Percentiles rank a stretch among this genome's conserved stretches.
Conservation (phyloP, 2,888 invertebrate genomes). For the Scotopteryx bipunctaria region DNA sequence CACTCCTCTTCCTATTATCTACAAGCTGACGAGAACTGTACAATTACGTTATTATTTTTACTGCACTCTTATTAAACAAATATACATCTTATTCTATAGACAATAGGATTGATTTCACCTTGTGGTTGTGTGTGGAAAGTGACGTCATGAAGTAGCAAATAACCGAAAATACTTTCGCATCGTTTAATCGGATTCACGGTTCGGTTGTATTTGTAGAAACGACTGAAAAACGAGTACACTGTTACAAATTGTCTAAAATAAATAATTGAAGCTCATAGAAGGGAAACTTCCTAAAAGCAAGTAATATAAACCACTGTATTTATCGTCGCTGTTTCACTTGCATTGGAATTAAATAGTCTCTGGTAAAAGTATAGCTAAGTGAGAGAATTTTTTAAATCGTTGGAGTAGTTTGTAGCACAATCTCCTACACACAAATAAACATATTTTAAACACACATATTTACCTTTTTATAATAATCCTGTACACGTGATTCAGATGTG, state of each 20-base stretch:
- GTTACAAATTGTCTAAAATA: not conserved
- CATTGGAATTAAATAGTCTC: too few species aligned
- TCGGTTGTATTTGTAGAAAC: not conserved
- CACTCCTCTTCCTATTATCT: constrained; percentile 24
- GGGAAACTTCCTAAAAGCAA: not conserved
- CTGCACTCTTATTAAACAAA: not conserved
- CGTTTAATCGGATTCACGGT: constrained; percentile 5
- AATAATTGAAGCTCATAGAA: not conserved
- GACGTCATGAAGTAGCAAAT: too few species aligned
- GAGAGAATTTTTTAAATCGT: too few species aligned
- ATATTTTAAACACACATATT: too few species aligned
- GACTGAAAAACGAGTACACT: not conserved
- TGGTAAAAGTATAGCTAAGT: too few species aligned
- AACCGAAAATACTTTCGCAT: constrained; percentile 10
- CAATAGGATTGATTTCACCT: constrained; percentile 2
- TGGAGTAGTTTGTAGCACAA: too few species aligned
- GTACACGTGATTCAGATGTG: too few species aligned
- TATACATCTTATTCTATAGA: not conserved
- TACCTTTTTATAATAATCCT: too few species aligned
- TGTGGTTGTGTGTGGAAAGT: too few species aligned
- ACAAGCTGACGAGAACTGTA: constrained; percentile 28
- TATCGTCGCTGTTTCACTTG: too few species aligned
- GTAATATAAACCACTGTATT: too few species aligned
- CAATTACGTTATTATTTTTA: constrained; percentile 27
- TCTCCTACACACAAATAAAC: too few species aligned